Conservation (phyloP, 2,113 vertebrate genomes). For the Halcyon senegalensis region DNA sequence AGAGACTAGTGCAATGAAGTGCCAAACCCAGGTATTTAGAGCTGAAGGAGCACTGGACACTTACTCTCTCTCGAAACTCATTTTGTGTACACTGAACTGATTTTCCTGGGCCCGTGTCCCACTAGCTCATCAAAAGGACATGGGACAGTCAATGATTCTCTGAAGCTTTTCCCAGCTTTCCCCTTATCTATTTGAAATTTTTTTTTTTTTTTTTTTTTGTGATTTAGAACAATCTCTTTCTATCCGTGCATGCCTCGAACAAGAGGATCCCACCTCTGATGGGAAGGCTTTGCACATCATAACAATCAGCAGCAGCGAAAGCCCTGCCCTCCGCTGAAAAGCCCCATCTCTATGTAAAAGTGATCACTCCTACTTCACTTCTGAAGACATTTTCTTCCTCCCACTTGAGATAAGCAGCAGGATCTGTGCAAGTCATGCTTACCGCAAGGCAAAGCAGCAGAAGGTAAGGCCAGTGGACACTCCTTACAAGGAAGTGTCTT, state of each 20-base stretch:
- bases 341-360: rapidly evolving
- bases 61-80: not conserved
- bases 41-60: not conserved
- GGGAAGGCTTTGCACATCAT: not conserved
- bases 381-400: not conserved
- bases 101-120: rapidly evolving
- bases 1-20: not conserved
- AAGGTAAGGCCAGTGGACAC: not conserved
- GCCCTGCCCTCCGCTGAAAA: not conserved
- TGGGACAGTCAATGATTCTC: not conserved
- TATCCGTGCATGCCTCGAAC: not conserved
- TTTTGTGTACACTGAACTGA: not conserved
- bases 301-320: not conserved
- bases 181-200: not conserved
- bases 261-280: not conserved
- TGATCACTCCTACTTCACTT: not conserved
- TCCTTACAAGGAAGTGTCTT: not conserved
- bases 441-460: not conserved
- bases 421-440: not conserved
- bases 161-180: not conserved
- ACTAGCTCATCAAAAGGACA: not conserved
- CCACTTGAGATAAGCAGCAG: not conserved
- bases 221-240: not conserved
- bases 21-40: not conserved
- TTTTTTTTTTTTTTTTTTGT: not conserved